Evolutionary conservation across 1,140 invertebrate species (phyloP).

Genomic region (Delia radicum): DNA sequence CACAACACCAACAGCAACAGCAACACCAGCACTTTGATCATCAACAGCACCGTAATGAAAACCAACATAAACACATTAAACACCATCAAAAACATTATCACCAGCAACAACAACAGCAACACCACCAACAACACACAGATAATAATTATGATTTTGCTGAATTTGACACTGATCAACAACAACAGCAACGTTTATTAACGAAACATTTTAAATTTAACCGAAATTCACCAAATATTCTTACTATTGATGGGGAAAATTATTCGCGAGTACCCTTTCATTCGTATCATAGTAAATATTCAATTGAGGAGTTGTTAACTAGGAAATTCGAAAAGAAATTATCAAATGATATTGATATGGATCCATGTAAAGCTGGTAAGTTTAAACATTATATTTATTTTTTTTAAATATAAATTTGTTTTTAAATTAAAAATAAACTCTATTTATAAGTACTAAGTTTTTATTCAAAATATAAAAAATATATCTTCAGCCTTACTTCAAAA

Average conservation of each 20-base stretch:
- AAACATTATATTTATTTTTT: no score
- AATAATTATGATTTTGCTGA: not conserved
- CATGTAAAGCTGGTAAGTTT: conserved; percentile 79
- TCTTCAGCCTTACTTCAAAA: no score
- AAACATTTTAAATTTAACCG: no score
- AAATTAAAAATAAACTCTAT: no score
- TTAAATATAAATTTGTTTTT: no score
- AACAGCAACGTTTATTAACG: not conserved
- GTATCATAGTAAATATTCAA: conserved; percentile 62
- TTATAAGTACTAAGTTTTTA: no score
- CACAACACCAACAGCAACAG: conserved; percentile 26
- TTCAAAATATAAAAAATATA: no score
- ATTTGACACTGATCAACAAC: not conserved
- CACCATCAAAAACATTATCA: conserved; percentile 19
- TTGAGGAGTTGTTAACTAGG: conserved; percentile 67
- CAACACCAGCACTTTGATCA: conserved; percentile 11
- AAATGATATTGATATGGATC: conserved; percentile 77
- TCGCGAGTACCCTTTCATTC: not conserved
- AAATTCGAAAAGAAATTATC: conserved; percentile 69
- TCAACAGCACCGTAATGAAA: conserved; percentile 16
- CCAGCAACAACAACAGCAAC: not conserved
- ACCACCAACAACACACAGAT: conserved; percentile 13
- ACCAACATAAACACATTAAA: conserved; percentile 31
- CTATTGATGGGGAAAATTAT: not conserved
- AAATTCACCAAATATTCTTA: not conserved